phyloP scores from a whole-genome alignment of 2,888 invertebrate genomes.

The Chaitophorus viminalis region DNA sequence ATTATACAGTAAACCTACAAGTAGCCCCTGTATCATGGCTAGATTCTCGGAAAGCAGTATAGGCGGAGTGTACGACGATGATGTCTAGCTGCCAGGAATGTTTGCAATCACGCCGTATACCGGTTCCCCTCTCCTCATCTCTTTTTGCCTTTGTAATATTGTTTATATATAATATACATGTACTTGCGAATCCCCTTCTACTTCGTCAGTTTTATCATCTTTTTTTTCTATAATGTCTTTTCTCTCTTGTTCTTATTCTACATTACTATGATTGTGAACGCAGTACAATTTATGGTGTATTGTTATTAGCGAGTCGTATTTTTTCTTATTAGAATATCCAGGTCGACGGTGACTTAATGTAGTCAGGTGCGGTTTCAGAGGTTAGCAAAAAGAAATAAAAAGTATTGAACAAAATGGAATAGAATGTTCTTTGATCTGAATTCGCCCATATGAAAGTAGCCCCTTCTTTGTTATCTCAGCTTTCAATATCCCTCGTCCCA shows the following conservation, averaged over 20 bases:
- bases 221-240: slow-evolving; percentile 58
- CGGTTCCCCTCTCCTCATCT: slow-evolving; percentile 58
- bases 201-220: slow-evolving; percentile 51
- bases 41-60: slow-evolving; percentile 44
- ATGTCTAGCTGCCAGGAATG: slow-evolving; percentile 58
- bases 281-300: slow-evolving; percentile 58
- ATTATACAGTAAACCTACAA: slow-evolving; percentile 24
- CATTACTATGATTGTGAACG: slow-evolving; percentile 39
- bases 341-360: slow-evolving; percentile 51
- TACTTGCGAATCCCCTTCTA: slow-evolving; percentile 23
- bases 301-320: slow-evolving; percentile 58
- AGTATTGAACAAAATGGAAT: slow-evolving; percentile 10
- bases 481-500: slow-evolving; percentile 13
- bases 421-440: slow-evolving; percentile 28
- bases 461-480: slow-evolving; percentile 19
- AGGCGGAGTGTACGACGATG: slow-evolving; percentile 12
- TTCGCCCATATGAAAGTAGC: slow-evolving; percentile 16
- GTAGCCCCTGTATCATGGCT: slow-evolving; percentile 33
- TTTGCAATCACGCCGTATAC: slow-evolving; percentile 51
- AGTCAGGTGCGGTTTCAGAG: slow-evolving; percentile 45
- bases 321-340: slow-evolving; percentile 61
- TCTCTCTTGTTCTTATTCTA: slow-evolving; percentile 46
- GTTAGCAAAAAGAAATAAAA: slow-evolving; percentile 21
- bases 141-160: slow-evolving; percentile 50
- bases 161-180: slow-evolving; percentile 3